Percentiles rank a stretch among this genome's conserved stretches.
Evolutionary conservation across 64 coral and sea anemone genomes (phyloP).

Genomic region (Actinia tenebrosa): DNA sequence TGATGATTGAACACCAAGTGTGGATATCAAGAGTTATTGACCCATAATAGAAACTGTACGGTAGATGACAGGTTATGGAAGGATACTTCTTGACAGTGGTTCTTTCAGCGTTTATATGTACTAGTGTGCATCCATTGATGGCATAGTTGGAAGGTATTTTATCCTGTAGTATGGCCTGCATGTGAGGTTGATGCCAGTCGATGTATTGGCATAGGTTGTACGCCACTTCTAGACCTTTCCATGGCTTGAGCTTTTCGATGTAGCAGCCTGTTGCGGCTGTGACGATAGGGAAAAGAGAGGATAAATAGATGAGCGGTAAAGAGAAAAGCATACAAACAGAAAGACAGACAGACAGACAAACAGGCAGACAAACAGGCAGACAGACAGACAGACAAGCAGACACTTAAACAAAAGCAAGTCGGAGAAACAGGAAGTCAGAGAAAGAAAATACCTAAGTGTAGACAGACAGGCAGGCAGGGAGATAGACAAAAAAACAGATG

Average conservation of each 20-base stretch:
- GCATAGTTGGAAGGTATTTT: not conserved
- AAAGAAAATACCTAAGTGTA: too few relatives aligned
- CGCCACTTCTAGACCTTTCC: conserved; percentile 48
- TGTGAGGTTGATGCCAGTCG: conserved; percentile 7
- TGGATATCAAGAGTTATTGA: conserved; percentile 20
- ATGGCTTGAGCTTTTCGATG: conserved; percentile 12
- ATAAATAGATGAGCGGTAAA: not conserved
- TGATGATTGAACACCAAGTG: conserved; percentile 42
- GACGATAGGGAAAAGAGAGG: not conserved
- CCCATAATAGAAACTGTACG: conserved; percentile 32
- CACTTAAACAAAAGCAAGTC: too few relatives aligned
- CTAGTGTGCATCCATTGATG: not conserved
- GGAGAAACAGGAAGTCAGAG: too few relatives aligned
- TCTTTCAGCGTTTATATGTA: not conserved
- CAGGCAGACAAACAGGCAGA: too few relatives aligned
- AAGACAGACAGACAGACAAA: not conserved
- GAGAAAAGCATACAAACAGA: not conserved
- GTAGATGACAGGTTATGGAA: not conserved
- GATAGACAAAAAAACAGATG: too few relatives aligned
- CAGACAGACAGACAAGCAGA: too few relatives aligned
- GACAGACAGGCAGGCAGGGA: too few relatives aligned
- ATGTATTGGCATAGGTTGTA: conserved; percentile 20
- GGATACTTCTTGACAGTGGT: not conserved
- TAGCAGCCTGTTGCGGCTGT: conserved; percentile 22
- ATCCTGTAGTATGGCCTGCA: conserved; percentile 26